Percentiles rank a stretch among this genome's conserved stretches.
phyloP scores from a whole-genome alignment of 1,140 invertebrate genomes.

The Amphibalanus amphitrite region DNA sequence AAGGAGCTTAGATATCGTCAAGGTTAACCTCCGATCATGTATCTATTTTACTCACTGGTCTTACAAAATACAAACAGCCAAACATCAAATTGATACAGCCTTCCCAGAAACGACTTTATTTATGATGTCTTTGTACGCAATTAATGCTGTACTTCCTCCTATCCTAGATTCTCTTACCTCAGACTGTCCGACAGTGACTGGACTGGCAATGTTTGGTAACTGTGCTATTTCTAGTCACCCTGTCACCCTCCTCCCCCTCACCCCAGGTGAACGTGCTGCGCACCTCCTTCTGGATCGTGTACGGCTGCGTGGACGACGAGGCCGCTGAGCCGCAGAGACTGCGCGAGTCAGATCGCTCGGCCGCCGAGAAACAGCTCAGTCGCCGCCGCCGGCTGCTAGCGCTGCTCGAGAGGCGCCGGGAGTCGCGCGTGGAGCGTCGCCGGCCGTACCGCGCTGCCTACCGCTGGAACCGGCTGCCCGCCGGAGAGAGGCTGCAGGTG shows the following conservation, averaged over 20 bases:
- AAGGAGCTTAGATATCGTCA: too few species aligned
- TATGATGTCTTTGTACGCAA: too few species aligned
- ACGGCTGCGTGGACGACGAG: background rate
- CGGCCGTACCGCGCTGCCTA: background rate
- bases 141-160: too few species aligned
- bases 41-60: too few species aligned
- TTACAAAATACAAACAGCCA: too few species aligned
- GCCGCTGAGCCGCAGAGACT: background rate
- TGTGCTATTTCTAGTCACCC: too few species aligned
- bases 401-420: background rate
- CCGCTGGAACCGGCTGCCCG: background rate
- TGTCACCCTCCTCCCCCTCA: background rate
- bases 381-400: background rate
- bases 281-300: conserved; percentile 1
- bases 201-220: too few species aligned
- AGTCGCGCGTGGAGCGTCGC: background rate
- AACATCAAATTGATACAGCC: too few species aligned
- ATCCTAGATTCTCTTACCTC: too few species aligned
- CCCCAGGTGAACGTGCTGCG: conserved; percentile 5
- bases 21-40: too few species aligned
- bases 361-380: background rate
- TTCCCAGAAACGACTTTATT: too few species aligned
- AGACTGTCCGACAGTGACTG: too few species aligned
- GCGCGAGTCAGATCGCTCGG: background rate
- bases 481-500: background rate